Conservation (phyloP, 1,140 invertebrate genomes). For the Oryctes rhinoceros region DNA sequence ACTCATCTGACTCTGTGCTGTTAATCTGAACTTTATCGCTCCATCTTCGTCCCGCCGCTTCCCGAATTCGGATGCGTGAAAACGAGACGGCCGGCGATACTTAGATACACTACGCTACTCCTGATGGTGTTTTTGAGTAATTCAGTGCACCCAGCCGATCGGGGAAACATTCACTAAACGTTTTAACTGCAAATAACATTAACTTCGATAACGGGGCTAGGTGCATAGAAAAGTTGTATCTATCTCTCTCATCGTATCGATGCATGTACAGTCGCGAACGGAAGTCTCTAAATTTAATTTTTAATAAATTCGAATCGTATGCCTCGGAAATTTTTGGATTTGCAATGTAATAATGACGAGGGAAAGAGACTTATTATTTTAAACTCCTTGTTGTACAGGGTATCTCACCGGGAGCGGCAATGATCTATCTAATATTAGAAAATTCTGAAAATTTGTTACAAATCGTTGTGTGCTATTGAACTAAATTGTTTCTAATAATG, state of each 20-base stretch:
- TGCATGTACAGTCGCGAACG: slow-evolving; percentile 5
- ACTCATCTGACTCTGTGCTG: slow-evolving; percentile 47
- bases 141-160: slow-evolving; percentile 46
- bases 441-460: too few species aligned
- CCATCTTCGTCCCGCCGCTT: slow-evolving; percentile 11
- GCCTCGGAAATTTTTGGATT: too few species aligned
- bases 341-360: too few species aligned
- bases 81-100: slow-evolving; percentile 29
- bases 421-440: too few species aligned
- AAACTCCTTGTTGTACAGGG: too few species aligned
- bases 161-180: slow-evolving; percentile 44
- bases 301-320: too few species aligned
- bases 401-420: too few species aligned
- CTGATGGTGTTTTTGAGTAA: slow-evolving; percentile 43
- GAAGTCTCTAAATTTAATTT: too few species aligned
- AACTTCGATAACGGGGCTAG: slow-evolving; percentile 45
- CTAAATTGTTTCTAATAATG: too few species aligned
- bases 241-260: slow-evolving; percentile 23
- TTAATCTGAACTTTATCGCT: slow-evolving; percentile 45
- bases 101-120: slow-evolving; percentile 35
- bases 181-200: slow-evolving; percentile 47
- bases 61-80: background rate
- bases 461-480: too few species aligned
- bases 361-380: too few species aligned
- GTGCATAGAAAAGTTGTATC: slow-evolving; percentile 38